Evolutionary conservation across 2,888 invertebrate species (phyloP), one percentile per base, ranked within the genome.

Genomic region (Unio delphinus): DNA sequence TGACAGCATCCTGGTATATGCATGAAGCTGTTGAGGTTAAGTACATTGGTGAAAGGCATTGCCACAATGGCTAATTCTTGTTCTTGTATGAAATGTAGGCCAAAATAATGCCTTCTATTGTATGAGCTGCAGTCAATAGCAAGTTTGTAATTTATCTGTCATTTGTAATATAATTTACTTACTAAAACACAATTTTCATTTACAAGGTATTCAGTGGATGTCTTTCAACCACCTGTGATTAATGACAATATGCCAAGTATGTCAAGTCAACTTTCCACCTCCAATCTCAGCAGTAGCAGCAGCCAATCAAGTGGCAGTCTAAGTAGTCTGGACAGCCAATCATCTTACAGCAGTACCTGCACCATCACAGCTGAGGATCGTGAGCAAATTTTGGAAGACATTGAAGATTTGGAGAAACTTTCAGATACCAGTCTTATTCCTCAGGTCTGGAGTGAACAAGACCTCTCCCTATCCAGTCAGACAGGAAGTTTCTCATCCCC

Each of bases 181-280:
- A 45, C 59, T 59, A 11, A 26, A 59, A 59, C 26, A 23, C 11
- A 11, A 26, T 59, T 59, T 18, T 26, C 3, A 18, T 59, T 59
- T 59, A 11, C n/a, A 15, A 90, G 90, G 76, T 87, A 89, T 77
- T 90, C 90, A 1, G 89, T 90, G 34, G 88, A 90, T 75, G 85
- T 90, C n/a, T 90, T 90, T 80, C 89, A 90, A 69, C 90, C 89
- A 6, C 90, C 91, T 11, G 82, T 88, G 7, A 84, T 84, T 67
- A 61, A 76, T 20, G 81, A 83, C 20, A 67, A 70, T 11, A 66
- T 75, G 26, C 61, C 74, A 26, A 82, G 78, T 58, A 76, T 80
- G 54, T 73, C 69, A 7, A 80, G 78, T 72, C 78, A 76, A 54
- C 72, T 73, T 23, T 83, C 83, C 11, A 78, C 75, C 34, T 83